Evolutionary conservation across 2,797 vertebrate species (phyloP).

Genomic region (Lateolabrax maculatus): DNA sequence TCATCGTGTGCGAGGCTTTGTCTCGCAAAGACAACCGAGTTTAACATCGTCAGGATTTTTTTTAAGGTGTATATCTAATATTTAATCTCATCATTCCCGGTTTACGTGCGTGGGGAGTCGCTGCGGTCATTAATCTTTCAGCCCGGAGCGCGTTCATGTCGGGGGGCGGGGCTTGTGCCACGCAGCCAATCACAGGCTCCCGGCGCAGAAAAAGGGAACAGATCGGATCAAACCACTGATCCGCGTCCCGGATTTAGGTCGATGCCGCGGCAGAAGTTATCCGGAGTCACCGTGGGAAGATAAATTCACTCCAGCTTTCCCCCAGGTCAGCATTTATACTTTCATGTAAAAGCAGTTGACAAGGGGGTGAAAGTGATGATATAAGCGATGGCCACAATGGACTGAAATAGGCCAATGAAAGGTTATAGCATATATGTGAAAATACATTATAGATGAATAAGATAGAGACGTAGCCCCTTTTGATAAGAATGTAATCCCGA

Average conservation of each 20-base stretch:
- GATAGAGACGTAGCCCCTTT: background rate
- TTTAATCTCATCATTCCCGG: background rate
- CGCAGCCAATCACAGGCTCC: slow-evolving; percentile 43
- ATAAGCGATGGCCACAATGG: background rate
- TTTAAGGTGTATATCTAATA: background rate
- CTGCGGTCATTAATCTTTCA: background rate
- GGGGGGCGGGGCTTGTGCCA: slow-evolving; percentile 37
- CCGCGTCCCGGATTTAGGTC: slow-evolving; percentile 35
- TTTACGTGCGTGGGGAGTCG: background rate
- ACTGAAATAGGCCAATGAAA: background rate
- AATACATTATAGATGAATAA: background rate
- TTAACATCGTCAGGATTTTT: background rate
- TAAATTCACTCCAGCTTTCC: background rate
- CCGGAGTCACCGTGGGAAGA: slow-evolving; percentile 17
- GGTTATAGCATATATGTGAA: background rate
- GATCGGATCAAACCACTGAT: slow-evolving; percentile 35
- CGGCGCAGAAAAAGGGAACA: background rate
- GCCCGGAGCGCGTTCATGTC: background rate
- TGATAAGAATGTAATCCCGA: background rate
- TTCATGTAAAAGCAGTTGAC: background rate
- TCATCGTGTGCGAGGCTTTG: slow-evolving; percentile 10
- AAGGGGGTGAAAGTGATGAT: background rate
- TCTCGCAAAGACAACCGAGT: background rate
- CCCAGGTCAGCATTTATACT: too few relatives aligned
- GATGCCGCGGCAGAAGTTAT: slow-evolving; percentile 8